Evolutionary conservation across 2,888 invertebrate genomes (phyloP).

Genomic region (Hylaea fasciaria): DNA sequence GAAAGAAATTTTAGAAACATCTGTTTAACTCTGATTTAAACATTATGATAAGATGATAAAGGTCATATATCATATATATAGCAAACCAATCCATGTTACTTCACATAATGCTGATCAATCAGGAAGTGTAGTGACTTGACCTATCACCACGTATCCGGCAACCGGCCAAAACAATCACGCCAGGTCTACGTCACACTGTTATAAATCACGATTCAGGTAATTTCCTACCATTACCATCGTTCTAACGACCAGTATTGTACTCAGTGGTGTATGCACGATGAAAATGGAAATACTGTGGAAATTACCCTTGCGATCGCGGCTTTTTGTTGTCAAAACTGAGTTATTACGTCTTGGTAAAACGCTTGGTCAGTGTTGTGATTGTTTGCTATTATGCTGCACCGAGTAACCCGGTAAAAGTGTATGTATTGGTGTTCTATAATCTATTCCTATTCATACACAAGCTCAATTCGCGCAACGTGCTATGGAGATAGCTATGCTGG

Average conservation of each 20-base stretch:
- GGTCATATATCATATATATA: no score
- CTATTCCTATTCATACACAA: no score
- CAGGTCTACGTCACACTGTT: conserved; percentile 39
- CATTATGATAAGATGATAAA: no score
- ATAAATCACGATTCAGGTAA: conserved; percentile 78
- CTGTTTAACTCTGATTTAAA: no score
- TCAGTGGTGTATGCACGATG: conserved; percentile 51
- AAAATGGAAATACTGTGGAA: conserved; percentile 44
- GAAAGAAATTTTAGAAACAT: no score
- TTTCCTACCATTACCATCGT: conserved; percentile 72
- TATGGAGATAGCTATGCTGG: no score
- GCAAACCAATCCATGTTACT: no score
- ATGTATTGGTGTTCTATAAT: no score
- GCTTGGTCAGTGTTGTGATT: conserved; percentile 30
- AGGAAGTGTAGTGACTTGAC: no score
- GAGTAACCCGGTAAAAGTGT: background rate
- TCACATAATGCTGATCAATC: no score
- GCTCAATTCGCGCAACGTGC: no score
- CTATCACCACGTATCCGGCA: background rate
- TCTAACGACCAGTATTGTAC: conserved; percentile 73
- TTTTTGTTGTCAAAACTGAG: conserved; percentile 38
- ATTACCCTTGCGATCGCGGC: conserved; percentile 30
- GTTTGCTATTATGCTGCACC: conserved; percentile 2
- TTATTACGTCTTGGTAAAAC: conserved; percentile 33
- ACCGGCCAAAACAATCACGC: conserved; percentile 14